These are phyloP conservation scores for Litocranius walleri DNA, from an alignment of 2,113 vertebrate species.

Conservation along the genomic window DNA sequence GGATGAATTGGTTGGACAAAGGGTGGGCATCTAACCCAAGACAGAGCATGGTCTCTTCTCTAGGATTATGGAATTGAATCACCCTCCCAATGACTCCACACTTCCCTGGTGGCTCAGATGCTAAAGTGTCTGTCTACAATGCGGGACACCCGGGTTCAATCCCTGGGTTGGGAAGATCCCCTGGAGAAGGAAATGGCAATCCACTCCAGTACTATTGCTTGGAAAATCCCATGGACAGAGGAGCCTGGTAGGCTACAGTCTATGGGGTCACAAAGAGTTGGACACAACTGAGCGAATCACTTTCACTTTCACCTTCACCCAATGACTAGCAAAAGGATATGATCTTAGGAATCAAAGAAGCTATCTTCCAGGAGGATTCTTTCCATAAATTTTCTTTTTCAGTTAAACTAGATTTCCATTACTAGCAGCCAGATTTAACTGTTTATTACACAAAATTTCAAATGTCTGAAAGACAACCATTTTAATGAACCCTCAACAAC, in stretches of 20 bases:
- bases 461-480: background rate
- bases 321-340: background rate
- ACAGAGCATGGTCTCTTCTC: background rate
- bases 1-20: background rate
- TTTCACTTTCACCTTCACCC: no score
- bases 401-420: background rate
- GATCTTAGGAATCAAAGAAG: background rate
- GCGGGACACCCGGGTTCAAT: accelerated
- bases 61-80: background rate
- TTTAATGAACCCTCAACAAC: background rate
- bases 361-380: background rate
- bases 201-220: no score
- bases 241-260: no score
- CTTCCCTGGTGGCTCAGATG: no score
- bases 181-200: no score
- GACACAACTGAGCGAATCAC: no score
- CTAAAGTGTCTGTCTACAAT: no score
- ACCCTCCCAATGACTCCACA: background rate
- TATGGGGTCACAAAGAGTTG: no score
- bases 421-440: background rate
- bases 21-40: background rate
- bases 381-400: background rate
- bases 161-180: no score
- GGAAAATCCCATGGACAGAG: no score
- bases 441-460: slow-evolving; percentile 21